phyloP scores from a whole-genome alignment of 2,113 vertebrate species.

The Phycodurus eques region DNA sequence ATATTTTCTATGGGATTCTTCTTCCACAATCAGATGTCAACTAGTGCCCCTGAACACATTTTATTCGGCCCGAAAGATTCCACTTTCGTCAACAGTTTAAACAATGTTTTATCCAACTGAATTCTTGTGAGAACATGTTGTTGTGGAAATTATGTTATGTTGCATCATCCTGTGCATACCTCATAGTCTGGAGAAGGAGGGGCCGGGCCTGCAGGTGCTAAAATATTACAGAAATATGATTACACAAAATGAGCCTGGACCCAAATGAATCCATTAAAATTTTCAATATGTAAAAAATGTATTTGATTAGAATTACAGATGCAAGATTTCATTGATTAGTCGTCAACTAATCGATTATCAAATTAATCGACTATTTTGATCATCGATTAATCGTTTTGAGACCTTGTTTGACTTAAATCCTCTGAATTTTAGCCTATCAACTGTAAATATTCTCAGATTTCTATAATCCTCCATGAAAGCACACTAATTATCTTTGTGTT shows the following conservation, averaged over 20 bases:
- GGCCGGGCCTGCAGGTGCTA: constrained; percentile 9
- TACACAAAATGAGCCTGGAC: not conserved
- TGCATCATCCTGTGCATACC: constrained; percentile 25
- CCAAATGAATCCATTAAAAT: not conserved
- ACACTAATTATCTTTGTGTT: no score
- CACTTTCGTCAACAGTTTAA: not conserved
- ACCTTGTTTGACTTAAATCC: no score
- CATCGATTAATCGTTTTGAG: no score
- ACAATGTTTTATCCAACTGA: not conserved
- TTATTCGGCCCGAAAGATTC: not conserved
- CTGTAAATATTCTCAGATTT: no score
- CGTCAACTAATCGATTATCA: no score
- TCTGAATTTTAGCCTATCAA: no score
- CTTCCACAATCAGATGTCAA: not conserved
- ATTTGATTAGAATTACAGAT: no score
- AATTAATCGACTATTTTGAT: no score
- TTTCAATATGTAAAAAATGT: not conserved
- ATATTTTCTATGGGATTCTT: not conserved
- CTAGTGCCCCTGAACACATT: not conserved
- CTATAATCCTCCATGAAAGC: no score
- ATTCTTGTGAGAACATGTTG: not conserved
- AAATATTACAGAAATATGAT: constrained; percentile 4
- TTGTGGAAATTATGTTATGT: not conserved
- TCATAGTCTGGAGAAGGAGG: constrained; percentile 52
- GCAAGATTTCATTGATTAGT: no score